Percentiles rank a stretch among this genome's conserved stretches.
Conservation (phyloP, 2,113 vertebrate genomes). For the Hyperoodon ampullatus region DNA sequence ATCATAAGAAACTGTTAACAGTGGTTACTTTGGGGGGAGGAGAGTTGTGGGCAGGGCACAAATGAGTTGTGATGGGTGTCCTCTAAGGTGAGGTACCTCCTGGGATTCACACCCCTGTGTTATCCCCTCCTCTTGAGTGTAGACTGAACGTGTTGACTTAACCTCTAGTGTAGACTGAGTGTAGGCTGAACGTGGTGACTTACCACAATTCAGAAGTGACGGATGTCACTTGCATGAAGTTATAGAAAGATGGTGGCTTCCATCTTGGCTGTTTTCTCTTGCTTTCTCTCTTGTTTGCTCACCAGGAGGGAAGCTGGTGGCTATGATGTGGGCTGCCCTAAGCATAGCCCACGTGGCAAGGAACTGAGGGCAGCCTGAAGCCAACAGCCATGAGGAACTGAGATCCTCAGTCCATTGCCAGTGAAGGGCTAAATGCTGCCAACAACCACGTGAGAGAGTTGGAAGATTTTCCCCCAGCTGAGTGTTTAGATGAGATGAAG, state of each 20-base stretch:
- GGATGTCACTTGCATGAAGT: neutral
- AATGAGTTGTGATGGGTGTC: neutral
- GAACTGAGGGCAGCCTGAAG: neutral
- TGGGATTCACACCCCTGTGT: neutral
- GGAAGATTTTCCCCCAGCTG: neutral
- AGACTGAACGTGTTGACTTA: neutral
- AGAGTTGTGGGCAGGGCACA: accelerated
- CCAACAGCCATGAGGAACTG: neutral
- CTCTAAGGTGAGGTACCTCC: neutral
- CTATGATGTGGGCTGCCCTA: neutral
- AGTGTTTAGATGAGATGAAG: neutral
- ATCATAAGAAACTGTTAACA: neutral
- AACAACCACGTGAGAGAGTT: neutral
- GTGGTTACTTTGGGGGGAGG: neutral
- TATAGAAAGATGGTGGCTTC: neutral
- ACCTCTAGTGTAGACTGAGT: neutral
- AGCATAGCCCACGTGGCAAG: neutral
- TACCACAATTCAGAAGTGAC: neutral
- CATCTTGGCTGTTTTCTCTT: neutral
- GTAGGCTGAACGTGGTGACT: neutral
- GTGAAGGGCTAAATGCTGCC: neutral
- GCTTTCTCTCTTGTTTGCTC: neutral
- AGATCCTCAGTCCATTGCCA: neutral
- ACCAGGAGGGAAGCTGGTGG: neutral
- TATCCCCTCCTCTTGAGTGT: neutral